Evolutionary conservation across 2,113 vertebrate genomes (phyloP), one percentile per base, ranked within the genome.

Genomic region (Caloenas nicobarica): DNA sequence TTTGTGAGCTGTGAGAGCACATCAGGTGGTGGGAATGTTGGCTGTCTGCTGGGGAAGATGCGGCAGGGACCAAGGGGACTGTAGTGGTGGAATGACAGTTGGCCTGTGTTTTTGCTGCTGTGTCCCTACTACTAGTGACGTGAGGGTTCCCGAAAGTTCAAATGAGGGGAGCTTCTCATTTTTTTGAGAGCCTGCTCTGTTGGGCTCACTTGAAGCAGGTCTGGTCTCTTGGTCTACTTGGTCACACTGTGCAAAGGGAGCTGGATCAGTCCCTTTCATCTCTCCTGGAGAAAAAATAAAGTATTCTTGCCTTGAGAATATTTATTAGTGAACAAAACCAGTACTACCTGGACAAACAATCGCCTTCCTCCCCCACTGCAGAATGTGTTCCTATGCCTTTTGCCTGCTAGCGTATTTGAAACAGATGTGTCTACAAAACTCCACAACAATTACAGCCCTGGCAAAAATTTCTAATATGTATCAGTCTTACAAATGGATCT

Each of bases 51-150:
- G 69, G 51, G 21, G 38, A n/a, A n/a, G 51, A 29, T 1, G 2
- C 0, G 4, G 31, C 54, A 58, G n/a, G 23, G 44, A 44, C 26
- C 2, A 14, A 22, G 38, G 46, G 28, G 26, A 31, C 11, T 54
- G n/a, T n/a, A 34, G 13, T 81, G 29, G 56, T n/a, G 84, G 16
- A 89, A 36, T 25, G 16, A 16, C 0, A 0, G 4, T 16, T 36
- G 46, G 18, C 25, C 40, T 73, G 22, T 50, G 16, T 28, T 68
- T 77, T 28, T 51, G 16, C 13, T 78, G 28, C 2, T 36, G 13
- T 62, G 16, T 40, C 19, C 18, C 18, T 72, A 4, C 38, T 60
- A 13, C 56, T 42, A n/a, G 53, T 48, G 40, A 18, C 16, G 36
- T 40, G 15, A 70, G 17, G 2, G 15, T 42, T 89, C 86, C 51